Conservation (phyloP, 2,888 invertebrate genomes). For the Macrosiphum euphorbiae region DNA sequence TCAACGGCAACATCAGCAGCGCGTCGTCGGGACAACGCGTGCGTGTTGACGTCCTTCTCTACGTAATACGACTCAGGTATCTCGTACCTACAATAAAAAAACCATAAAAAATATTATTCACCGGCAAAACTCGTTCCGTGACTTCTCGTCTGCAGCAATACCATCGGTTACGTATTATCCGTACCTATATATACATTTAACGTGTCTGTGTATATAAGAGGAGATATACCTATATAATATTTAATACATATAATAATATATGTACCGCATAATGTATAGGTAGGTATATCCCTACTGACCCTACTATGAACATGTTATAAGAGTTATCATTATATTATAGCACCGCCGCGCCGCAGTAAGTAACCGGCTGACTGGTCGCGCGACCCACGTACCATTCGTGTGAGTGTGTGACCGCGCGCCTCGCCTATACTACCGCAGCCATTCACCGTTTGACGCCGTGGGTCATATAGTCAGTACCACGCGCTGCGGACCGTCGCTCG, state of each 20-base stretch:
- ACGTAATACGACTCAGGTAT: neutral
- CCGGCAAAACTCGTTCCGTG: constrained; percentile 26
- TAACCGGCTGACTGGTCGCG: too few species aligned
- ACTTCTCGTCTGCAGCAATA: constrained; percentile 17
- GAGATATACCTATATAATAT: too few species aligned
- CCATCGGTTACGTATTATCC: neutral
- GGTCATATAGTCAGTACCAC: neutral
- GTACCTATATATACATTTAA: too few species aligned
- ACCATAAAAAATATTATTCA: neutral
- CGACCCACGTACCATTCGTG: neutral
- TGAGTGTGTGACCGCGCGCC: neutral
- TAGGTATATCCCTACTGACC: too few species aligned
- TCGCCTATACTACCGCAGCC: neutral
- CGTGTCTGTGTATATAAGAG: too few species aligned
- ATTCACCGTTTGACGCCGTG: constrained; percentile 33
- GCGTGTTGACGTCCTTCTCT: neutral
- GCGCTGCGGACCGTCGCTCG: too few species aligned
- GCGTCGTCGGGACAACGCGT: neutral
- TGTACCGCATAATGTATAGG: too few species aligned
- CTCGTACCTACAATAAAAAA: neutral
- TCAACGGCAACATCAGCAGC: too few species aligned
- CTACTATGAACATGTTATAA: too few species aligned
- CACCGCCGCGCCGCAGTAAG: too few species aligned
- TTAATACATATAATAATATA: too few species aligned
- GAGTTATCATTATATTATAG: too few species aligned